Evolutionary conservation across 2,888 invertebrate species (phyloP).

Genomic region (Uropetala carovei): DNA sequence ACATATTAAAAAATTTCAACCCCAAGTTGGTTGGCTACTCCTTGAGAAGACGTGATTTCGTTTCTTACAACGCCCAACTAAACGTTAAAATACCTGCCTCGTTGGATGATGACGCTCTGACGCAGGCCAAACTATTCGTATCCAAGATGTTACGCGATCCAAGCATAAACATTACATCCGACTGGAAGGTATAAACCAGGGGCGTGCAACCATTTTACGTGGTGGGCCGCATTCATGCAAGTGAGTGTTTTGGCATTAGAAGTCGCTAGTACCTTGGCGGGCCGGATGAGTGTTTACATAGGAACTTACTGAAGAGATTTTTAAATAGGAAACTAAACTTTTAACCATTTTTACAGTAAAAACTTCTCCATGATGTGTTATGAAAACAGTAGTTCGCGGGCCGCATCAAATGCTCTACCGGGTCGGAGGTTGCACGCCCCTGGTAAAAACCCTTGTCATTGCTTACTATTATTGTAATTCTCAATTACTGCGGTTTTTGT

Average conservation of each 20-base stretch:
- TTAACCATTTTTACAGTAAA: not conserved
- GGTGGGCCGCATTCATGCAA: too few relatives aligned
- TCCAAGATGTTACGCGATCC: constrained; percentile 80
- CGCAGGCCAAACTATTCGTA: constrained; percentile 84
- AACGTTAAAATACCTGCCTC: constrained; percentile 87
- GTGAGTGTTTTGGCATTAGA: not conserved
- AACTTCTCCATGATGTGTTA: too few relatives aligned
- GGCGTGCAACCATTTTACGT: too few relatives aligned
- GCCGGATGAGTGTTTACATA: not conserved
- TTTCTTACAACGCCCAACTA: constrained; percentile 77
- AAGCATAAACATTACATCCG: constrained; percentile 79
- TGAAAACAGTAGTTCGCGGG: too few relatives aligned
- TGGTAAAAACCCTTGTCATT: too few relatives aligned
- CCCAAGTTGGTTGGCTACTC: constrained; percentile 81
- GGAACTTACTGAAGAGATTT: not conserved
- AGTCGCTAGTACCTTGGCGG: not conserved
- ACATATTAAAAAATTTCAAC: constrained; percentile 82
- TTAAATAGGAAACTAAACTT: not conserved
- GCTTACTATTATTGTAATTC: too few relatives aligned
- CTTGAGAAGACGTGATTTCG: constrained; percentile 79
- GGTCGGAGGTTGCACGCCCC: too few relatives aligned
- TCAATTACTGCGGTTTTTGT: too few relatives aligned
- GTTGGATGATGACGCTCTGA: constrained; percentile 83
- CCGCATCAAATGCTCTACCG: too few relatives aligned
- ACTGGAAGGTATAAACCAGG: constrained; percentile 83